Percentiles rank a stretch among this genome's conserved stretches.
Evolutionary conservation across 2,113 vertebrate species (phyloP).

Genomic region (Blennius ocellaris): DNA sequence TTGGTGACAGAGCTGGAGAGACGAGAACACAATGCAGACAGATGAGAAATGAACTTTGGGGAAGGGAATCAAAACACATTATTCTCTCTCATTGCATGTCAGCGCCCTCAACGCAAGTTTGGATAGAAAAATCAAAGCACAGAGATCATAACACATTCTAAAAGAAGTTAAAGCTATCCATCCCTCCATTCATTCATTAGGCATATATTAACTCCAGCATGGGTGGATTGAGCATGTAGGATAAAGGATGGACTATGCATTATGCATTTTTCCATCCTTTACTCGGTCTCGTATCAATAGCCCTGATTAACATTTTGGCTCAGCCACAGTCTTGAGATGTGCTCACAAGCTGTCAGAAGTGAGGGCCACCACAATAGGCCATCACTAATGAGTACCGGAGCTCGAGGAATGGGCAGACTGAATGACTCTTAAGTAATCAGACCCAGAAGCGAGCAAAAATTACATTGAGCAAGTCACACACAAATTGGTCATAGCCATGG

Average conservation of each 20-base stretch:
- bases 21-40: constrained; percentile 58
- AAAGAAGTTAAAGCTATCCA: neutral
- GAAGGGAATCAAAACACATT: constrained; percentile 51
- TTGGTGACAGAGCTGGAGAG: constrained; percentile 62
- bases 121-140: constrained; percentile 23
- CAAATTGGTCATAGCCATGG: constrained; percentile 34
- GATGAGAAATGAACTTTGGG: constrained; percentile 51
- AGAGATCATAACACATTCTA: constrained; percentile 16
- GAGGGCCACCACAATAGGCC: constrained; percentile 26
- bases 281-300: constrained; percentile 54
- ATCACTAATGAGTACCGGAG: constrained; percentile 29
- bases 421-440: constrained; percentile 55
- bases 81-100: constrained; percentile 12
- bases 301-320: constrained; percentile 53
- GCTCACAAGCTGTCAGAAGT: constrained; percentile 50
- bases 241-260: constrained; percentile 37
- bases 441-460: constrained; percentile 53
- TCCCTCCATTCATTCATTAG: constrained; percentile 6
- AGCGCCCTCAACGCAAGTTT: constrained; percentile 18
- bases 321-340: constrained; percentile 26
- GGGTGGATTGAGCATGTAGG: constrained; percentile 29
- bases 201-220: neutral
- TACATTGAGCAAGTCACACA: constrained; percentile 38
- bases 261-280: constrained; percentile 49
- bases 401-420: constrained; percentile 49